Conservation (phyloP, 2,888 invertebrate genomes). For the Trachelus stipa region DNA sequence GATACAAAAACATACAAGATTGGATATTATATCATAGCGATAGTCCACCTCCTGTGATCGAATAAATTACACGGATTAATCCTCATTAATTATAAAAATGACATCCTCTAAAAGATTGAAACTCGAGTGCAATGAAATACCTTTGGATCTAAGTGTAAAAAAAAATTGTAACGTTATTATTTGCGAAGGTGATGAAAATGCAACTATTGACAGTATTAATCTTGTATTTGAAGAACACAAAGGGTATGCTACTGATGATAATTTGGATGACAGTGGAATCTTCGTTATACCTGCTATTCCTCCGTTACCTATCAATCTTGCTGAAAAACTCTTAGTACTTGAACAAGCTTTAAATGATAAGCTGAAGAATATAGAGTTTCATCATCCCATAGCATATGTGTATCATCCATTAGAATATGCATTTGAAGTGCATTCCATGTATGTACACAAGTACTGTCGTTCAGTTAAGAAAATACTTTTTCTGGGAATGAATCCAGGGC, state of each 20-base stretch:
- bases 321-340: slow-evolving; percentile 44
- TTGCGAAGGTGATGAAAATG: background rate
- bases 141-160: slow-evolving; percentile 44
- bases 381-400: slow-evolving; percentile 73
- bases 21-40: no score
- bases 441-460: slow-evolving; percentile 78
- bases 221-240: background rate
- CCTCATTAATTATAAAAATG: no score
- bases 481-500: slow-evolving; percentile 97
- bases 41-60: no score
- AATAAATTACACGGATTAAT: no score
- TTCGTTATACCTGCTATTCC: slow-evolving; percentile 9
- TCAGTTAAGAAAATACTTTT: slow-evolving; percentile 80
- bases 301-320: slow-evolving; percentile 14
- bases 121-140: slow-evolving; percentile 42
- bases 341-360: slow-evolving; percentile 66
- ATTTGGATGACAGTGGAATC: background rate
- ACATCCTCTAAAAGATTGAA: slow-evolving; percentile 10
- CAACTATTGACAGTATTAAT: background rate
- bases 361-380: slow-evolving; percentile 68
- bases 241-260: background rate
- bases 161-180: slow-evolving; percentile 23
- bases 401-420: slow-evolving; percentile 94
- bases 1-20: no score
- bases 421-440: slow-evolving; percentile 79